These are phyloP conservation scores for Phrynocephalus vlangalii DNA, from an alignment of 2,797 vertebrate genomes.

Conservation along the genomic window DNA sequence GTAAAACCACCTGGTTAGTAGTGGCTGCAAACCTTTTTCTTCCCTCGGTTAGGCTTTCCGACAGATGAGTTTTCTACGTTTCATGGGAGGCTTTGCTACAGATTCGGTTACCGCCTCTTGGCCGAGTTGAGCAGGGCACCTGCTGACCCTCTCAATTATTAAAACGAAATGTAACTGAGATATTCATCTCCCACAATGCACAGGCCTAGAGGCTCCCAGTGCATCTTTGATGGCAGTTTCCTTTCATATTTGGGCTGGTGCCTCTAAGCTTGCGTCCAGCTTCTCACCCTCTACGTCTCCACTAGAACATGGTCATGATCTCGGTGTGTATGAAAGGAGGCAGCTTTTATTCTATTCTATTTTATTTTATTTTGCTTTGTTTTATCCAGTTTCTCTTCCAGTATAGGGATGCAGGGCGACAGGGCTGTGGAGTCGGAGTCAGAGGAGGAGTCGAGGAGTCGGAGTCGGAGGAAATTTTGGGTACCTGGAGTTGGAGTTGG, in stretches of 20 bases:
- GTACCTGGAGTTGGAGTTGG: too few species aligned
- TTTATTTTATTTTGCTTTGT: too few species aligned
- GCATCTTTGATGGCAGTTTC: not conserved
- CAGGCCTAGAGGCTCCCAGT: not conserved
- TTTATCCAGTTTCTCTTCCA: too few species aligned
- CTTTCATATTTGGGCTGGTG: not conserved
- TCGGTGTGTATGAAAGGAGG: too few species aligned
- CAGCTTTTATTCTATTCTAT: too few species aligned
- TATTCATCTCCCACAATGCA: conserved; percentile 44
- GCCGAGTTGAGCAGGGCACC: conserved; percentile 52
- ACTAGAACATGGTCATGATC: too few species aligned
- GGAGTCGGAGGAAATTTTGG: too few species aligned
- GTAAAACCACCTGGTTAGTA: conserved; percentile 40
- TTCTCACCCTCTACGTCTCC: not conserved
- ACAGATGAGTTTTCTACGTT: conserved; percentile 42
- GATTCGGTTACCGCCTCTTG: conserved; percentile 50
- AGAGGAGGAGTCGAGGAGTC: too few species aligned
- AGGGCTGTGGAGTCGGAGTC: too few species aligned
- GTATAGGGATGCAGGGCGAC: too few species aligned
- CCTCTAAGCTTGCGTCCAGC: not conserved
- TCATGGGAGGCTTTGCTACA: conserved; percentile 43
- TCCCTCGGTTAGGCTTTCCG: conserved; percentile 34
- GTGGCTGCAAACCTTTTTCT: not conserved
- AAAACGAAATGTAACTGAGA: conserved; percentile 35
- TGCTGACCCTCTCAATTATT: conserved; percentile 63